A percentile compares a stretch with the other conserved stretches of the same genome.
These are phyloP conservation scores for Choristoneura rosaceana DNA, from an alignment of 2,888 invertebrate species.

Conservation along the genomic window DNA sequence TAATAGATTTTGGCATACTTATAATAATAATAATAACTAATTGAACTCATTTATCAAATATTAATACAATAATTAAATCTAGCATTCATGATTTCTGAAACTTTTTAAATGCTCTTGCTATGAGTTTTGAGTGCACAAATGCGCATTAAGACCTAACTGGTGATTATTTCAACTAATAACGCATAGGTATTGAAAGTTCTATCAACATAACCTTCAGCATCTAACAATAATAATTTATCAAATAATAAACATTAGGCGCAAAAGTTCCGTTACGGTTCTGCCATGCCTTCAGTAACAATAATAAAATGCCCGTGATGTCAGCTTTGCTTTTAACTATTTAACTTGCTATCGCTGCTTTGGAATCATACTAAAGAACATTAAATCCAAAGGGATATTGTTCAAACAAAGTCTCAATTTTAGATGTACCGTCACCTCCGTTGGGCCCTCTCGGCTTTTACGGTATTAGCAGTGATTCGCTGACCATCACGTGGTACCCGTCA, in stretches of 20 bases:
- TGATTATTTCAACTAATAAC: background rate
- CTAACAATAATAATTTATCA: background rate
- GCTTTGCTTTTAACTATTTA: background rate
- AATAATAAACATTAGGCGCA: background rate
- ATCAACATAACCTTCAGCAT: background rate
- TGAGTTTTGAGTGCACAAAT: too few relatives aligned
- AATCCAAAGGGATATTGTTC: background rate
- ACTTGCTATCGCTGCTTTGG: background rate
- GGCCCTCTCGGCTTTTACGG: constrained; percentile 93
- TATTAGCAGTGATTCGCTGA: constrained; percentile 92
- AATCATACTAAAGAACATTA: background rate
- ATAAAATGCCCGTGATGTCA: background rate
- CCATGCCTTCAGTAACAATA: background rate
- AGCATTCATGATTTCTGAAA: background rate
- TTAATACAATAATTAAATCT: background rate
- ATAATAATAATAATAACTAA: too few relatives aligned
- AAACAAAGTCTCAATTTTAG: constrained; percentile 70
- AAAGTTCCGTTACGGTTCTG: background rate
- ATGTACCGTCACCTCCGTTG: constrained; percentile 93
- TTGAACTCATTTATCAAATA: too few relatives aligned
- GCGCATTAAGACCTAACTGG: background rate
- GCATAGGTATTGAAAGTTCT: background rate
- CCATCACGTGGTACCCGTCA: constrained; percentile 93
- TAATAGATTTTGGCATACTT: too few relatives aligned
- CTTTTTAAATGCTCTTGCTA: background rate